phyloP scores from a whole-genome alignment of 2,797 vertebrate species.

The Acipenser transmontanus region DNA sequence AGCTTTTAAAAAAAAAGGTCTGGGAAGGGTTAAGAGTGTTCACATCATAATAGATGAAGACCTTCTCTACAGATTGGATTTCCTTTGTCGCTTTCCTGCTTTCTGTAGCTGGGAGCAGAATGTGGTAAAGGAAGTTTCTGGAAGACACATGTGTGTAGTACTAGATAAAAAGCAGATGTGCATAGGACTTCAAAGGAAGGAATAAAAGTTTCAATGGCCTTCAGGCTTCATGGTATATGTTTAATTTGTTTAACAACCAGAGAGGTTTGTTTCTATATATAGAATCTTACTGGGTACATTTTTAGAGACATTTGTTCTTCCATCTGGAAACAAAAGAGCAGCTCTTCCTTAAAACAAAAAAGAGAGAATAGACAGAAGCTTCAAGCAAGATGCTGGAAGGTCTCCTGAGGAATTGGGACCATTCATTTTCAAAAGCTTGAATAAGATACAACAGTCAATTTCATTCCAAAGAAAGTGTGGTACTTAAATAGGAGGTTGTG shows the following conservation, averaged over 20 bases:
- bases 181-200: constrained; percentile 6
- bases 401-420: no score
- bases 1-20: no score
- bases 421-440: no score
- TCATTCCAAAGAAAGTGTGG: not conserved
- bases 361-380: not conserved
- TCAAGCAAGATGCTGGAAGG: no score
- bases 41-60: no score
- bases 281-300: not conserved
- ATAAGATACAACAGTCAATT: not conserved
- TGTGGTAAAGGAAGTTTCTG: not conserved
- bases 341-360: constrained; percentile 20
- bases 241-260: constrained; percentile 14
- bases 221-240: constrained; percentile 8
- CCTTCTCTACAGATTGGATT: no score
- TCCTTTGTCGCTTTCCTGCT: no score
- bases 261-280: not conserved
- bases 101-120: no score
- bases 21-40: no score
- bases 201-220: not conserved
- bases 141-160: not conserved
- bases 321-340: constrained; percentile 22
- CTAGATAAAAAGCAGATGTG: constrained; percentile 11
- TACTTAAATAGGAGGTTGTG: no score
- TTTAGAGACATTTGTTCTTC: constrained; percentile 24